Percentiles rank a stretch among this genome's conserved stretches.
Conservation (phyloP, 1,140 invertebrate species). For the Drosophila dunni region DNA sequence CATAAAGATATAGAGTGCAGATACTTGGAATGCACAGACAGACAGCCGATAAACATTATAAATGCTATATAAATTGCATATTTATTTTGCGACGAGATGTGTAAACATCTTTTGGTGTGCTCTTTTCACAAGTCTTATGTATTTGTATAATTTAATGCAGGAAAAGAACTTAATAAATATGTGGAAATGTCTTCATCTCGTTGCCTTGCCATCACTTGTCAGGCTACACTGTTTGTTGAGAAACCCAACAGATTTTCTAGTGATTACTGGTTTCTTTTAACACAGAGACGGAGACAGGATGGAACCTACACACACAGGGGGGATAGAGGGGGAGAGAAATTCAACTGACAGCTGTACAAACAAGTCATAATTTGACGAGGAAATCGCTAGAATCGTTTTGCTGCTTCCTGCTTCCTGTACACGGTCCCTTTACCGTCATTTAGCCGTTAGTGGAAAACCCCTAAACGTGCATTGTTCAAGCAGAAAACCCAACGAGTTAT, state of each 20-base stretch:
- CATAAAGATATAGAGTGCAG: neutral
- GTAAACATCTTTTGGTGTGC: neutral
- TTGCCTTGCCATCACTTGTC: slow-evolving; percentile 5
- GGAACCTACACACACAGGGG: neutral
- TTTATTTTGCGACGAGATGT: neutral
- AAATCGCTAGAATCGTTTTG: slow-evolving; percentile 46
- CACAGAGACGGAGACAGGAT: slow-evolving; percentile 7
- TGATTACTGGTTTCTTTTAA: slow-evolving; percentile 34
- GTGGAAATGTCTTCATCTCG: neutral
- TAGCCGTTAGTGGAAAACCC: slow-evolving; percentile 30
- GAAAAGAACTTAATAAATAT: slow-evolving; percentile 24
- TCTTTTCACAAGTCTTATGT: neutral
- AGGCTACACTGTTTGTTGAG: slow-evolving; percentile 16
- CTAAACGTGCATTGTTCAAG: slow-evolving; percentile 45
- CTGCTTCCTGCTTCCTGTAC: slow-evolving; percentile 38
- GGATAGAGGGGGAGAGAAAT: neutral
- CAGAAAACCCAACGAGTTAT: slow-evolving; percentile 66
- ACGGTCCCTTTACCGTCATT: slow-evolving; percentile 41
- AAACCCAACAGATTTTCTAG: slow-evolving; percentile 39
- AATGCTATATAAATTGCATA: slow-evolving; percentile 24
- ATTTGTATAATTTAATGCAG: slow-evolving; percentile 15
- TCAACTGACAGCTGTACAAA: slow-evolving; percentile 52
- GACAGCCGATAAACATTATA: slow-evolving; percentile 2
- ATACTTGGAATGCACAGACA: neutral
- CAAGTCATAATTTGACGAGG: slow-evolving; percentile 56